Conservation (phyloP, 1,140 invertebrate genomes). For the Maniola jurtina region DNA sequence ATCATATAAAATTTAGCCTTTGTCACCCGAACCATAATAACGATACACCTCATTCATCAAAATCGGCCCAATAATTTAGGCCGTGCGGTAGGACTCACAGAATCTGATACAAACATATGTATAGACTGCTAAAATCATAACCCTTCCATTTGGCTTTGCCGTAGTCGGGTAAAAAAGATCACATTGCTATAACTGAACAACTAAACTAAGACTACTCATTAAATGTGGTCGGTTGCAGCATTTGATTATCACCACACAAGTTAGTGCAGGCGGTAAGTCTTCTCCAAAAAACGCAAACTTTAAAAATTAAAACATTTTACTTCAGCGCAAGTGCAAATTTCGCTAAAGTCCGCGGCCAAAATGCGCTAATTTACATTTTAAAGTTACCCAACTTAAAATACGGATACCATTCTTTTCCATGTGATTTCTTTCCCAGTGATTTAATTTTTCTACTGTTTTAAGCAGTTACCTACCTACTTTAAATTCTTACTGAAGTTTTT, state of each 20-base stretch:
- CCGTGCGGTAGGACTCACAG: no score
- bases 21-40: no score
- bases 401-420: conserved; percentile 2
- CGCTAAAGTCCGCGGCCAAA: conserved; percentile 8
- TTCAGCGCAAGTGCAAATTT: conserved; percentile 2
- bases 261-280: background rate
- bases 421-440: background rate
- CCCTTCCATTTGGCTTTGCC: no score
- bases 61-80: no score
- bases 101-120: no score
- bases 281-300: background rate
- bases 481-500: background rate
- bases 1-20: no score
- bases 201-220: no score
- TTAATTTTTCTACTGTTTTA: conserved; percentile 6
- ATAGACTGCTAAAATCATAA: no score
- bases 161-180: no score
- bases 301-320: conserved; percentile 14
- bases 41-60: no score
- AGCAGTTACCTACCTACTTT: conserved; percentile 1
- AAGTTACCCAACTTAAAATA: conserved; percentile 11
- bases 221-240: no score
- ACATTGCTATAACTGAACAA: no score
- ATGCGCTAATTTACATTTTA: conserved; percentile 14
- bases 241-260: background rate